Base-by-base conservation (phyloP, 2,888 invertebrate genomes). In the Sminthurinus aureus region DNA sequence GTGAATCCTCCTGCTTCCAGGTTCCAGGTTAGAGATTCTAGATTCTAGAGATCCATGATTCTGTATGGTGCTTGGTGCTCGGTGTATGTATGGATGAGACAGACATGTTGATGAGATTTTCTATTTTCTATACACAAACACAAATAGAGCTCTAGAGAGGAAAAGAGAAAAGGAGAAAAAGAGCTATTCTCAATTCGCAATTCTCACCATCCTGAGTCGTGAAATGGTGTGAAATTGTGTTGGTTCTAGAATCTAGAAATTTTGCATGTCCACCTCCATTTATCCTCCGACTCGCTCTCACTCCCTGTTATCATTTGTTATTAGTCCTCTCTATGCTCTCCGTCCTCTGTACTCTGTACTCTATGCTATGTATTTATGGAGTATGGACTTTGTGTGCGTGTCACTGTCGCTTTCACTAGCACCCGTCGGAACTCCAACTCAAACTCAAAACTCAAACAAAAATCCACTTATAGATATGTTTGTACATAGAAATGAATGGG, bases 81-180 rank as follows among this genome's bases (percentile, higher is more conserved):
- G 38, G 38, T 4, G 38, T 38, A 38, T 6, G 11, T 67, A 22
- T n/a, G 22, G n/a, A 67, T 67, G 71, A 8, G 58, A 71, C 11
- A 69, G 71, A 71, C 24, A 71, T 71, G 22, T 22, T 71, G 71
- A 71, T 71, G 24, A 71, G 71, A 71, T 71, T 71, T 71, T 24
- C 24, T 12, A 24, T 22, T 67, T 67, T n/a, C 1, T 38, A 6
- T 6, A 38, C 38, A 38, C 38, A 38, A 38, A 38, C 6, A 38
- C 38, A 38, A 38, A 38, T 38, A 4, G 38, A 38, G 38, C 38
- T 38, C 38, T 6, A 38, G 38, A 38, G 38, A 38, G 38, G 6
- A 6, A 38, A 38, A 38, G 6, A 38, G 38, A 38, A n/a, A n/a
- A n/a, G n/a, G 38, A 38, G 38, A 38, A 38, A 38, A 38, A 38